Conservation (phyloP, 2,113 vertebrate species). For the Callochromis pleurospilus region DNA sequence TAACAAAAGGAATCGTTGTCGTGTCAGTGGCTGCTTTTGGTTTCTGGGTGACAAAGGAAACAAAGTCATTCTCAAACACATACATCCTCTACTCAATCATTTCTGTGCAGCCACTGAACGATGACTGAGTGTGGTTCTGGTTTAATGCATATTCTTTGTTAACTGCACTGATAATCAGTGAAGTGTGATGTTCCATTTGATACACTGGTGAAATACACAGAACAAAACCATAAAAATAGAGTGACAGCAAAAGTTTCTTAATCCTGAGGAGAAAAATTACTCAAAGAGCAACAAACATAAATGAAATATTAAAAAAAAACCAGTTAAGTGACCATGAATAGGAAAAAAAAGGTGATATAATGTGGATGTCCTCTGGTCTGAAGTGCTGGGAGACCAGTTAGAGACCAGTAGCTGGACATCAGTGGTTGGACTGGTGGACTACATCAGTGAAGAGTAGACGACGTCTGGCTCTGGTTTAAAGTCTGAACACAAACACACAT, state of each 20-base stretch:
- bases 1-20: neutral
- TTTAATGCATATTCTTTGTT: neutral
- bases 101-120: neutral
- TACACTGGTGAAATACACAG: neutral
- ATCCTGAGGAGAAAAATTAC: neutral
- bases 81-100: neutral
- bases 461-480: neutral
- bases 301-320: neutral
- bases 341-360: rapidly evolving
- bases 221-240: rapidly evolving
- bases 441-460: rapidly evolving
- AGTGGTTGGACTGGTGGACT: rapidly evolving
- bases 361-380: neutral
- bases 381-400: rapidly evolving
- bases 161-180: neutral
- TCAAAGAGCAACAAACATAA: neutral
- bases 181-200: neutral
- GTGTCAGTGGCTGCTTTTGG: neutral
- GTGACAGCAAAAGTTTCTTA: neutral
- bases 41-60: neutral
- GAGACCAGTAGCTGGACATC: rapidly evolving
- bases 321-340: neutral
- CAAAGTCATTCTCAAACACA: neutral
- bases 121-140: neutral
- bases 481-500: neutral